Evolutionary conservation across 53 echinoderm and acorn worm genomes (phyloP), one percentile per base, ranked within the genome.

Genomic region (Echinometra lucunter): DNA sequence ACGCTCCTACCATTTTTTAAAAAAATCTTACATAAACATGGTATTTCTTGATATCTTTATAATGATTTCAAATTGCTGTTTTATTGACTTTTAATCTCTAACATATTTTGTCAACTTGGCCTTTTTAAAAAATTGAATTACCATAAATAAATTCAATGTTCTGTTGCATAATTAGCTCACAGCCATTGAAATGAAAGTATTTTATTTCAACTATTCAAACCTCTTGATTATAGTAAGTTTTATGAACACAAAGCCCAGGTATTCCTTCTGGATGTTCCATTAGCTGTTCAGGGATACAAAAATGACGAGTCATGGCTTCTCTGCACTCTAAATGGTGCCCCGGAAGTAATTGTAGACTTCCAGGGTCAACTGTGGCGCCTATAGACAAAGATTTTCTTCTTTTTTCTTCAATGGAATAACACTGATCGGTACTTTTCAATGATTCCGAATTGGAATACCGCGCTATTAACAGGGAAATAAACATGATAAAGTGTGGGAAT

Each of bases 281-380:
- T 19, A 9, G 88, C 18, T 56, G 32, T 18, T 44, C 88, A 53
- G 5, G 57, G 88, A 55, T 47, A 45, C 25, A 11, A 45, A 45
- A 83, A 83, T 72, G 81, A 81, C 44, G 44, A 81, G 81, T 81
- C 44, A 81, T 81, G 81, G 81, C 81, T 81, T 8, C 44, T 25
- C 44, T 57, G 88, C 28, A 56, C 57, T 88, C 57, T 57, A 10
- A 34, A 27, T 44, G 55, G 55, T 88, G 88, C 28, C 88, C 88
- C 88, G 88, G 88, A 88, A 88, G 88, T 88, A 44, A 88, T 88
- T 57, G 88, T 32, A 56, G 57, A 88, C 88, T 88, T 56, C 37
- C 88, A 88, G 88, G 88, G 88, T 53, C 57, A 21, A 53, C 32
- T 5, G 10, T 57, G 88, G 88, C 88, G 88, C 88, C 88, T 1